Evolutionary conservation across 2,888 invertebrate species (phyloP).

Genomic region (Agrotis puta): DNA sequence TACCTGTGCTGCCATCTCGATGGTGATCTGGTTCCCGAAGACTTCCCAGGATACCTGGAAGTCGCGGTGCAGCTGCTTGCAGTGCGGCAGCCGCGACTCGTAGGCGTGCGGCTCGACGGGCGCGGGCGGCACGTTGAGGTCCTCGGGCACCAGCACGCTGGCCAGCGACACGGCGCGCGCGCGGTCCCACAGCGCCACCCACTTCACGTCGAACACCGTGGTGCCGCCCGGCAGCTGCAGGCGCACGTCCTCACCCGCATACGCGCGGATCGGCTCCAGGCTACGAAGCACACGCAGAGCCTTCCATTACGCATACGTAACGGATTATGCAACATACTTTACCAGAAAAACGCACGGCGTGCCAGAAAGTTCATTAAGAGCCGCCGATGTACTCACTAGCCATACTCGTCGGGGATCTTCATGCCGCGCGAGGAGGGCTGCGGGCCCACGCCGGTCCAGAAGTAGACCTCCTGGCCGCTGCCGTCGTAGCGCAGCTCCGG

Average conservation of each 20-base stretch:
- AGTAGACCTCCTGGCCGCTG: constrained; percentile 94
- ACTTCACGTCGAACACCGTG: constrained; percentile 95
- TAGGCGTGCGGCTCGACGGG: constrained; percentile 80
- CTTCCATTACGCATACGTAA: no score
- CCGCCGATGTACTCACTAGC: constrained; percentile 94
- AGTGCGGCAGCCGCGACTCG: constrained; percentile 93
- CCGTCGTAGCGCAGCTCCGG: constrained; percentile 95
- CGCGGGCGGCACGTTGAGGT: constrained; percentile 96
- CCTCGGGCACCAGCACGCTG: constrained; percentile 93
- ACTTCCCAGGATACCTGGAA: constrained; percentile 97
- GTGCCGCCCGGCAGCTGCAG: constrained; percentile 95
- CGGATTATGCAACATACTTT: no score
- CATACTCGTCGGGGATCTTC: constrained; percentile 97
- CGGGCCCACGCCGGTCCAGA: constrained; percentile 97
- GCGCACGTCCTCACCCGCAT: constrained; percentile 93
- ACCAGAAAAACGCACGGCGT: no score
- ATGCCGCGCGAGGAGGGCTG: constrained; percentile 95
- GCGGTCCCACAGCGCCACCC: constrained; percentile 95
- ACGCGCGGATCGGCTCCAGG: constrained; percentile 94
- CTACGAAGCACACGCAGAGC: constrained; percentile 81
- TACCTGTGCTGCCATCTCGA: constrained; percentile 95
- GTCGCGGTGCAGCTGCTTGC: constrained; percentile 96
- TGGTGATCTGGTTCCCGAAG: constrained; percentile 96
- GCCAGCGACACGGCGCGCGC: constrained; percentile 80
- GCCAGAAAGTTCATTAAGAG: neutral